Base-by-base conservation (phyloP, 2,797 vertebrate species). In the Eulemur coronatus region DNA sequence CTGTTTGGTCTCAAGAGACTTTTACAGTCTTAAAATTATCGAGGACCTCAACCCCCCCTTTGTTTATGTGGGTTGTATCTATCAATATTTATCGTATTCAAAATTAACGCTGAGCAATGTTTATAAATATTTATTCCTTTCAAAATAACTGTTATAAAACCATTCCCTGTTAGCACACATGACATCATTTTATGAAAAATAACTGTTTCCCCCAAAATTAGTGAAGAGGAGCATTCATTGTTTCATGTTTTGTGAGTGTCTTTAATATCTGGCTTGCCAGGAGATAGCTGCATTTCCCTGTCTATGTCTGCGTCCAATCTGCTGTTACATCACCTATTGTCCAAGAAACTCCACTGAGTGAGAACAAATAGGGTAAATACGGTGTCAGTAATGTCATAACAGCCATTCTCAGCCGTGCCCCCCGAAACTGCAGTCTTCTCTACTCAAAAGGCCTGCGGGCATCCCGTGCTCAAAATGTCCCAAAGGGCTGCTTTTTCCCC, bases 41-140 rank as follows among this genome's bases (percentile, higher is more conserved):
- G 17, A 89, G 33, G 20, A 41, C 7, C 41, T 61, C 50, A 52
- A 84, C 41, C 75, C 33, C 33, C 50, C 33, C 67, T 86, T 94
- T 89, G 50, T 94, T 96, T 67, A 94, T 76, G 15, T 96, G 89
- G 80, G 52, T 89, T 93, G 17, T 67, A 61, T 76, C 59, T 86
- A 89, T 93, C 82, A 91, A 91, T 92, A 96, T 78, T 94, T 96
- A 95, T 92, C 59, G 52, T 81, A 50, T 69, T 96, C 57, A 95
- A 95, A 97, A 90, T 95, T 96, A 94, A 95, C 92, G 78, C 55
- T 26, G 26, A 80, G 48, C 84, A 52, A 57, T 46, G 35, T 88
- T 84, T 59, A 70, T 75, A 94, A 94, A 65, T 61, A 75, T 93
- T 88, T 89, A 61, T 94, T 84, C 50, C 78, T 87, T 95, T 75